Evolutionary conservation across 1,140 invertebrate genomes (phyloP).

Genomic region (Sipha flava): DNA sequence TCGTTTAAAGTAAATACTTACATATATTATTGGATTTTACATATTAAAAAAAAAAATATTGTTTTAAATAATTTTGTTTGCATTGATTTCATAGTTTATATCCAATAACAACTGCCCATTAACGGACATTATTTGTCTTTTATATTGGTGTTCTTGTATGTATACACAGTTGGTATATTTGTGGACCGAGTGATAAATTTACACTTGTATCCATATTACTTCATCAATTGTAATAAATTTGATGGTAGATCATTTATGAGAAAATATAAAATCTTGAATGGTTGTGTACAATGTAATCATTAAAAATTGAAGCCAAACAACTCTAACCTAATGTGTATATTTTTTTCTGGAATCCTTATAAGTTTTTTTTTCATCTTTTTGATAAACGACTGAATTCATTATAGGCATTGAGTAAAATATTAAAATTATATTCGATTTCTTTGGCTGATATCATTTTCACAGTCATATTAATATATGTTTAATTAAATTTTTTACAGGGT

Average conservation of each 20-base stretch:
- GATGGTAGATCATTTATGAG: not conserved
- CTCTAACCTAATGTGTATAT: not conserved
- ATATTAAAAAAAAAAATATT: not conserved
- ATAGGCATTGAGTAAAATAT: not conserved
- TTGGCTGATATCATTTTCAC: not conserved
- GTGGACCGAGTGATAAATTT: not conserved
- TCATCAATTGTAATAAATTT: not conserved
- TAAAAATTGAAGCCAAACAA: not conserved
- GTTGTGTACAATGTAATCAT: not conserved
- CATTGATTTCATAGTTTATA: not conserved
- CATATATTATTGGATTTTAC: no score
- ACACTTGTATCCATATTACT: not conserved
- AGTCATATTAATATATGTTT: not conserved
- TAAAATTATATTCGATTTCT: not conserved
- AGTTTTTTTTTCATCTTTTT: not conserved
- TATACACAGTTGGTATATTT: not conserved
- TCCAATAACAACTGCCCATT: not conserved
- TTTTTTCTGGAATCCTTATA: not conserved
- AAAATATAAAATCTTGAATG: not conserved
- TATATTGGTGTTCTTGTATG: not conserved
- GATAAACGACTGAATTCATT: not conserved
- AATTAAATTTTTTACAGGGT: not conserved
- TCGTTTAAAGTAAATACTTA: not conserved
- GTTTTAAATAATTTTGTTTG: not conserved
- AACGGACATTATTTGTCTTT: not conserved